These are phyloP conservation scores for Pangasius krempfi DNA, from an alignment of 2,797 vertebrate genomes.

Conservation along the genomic window DNA sequence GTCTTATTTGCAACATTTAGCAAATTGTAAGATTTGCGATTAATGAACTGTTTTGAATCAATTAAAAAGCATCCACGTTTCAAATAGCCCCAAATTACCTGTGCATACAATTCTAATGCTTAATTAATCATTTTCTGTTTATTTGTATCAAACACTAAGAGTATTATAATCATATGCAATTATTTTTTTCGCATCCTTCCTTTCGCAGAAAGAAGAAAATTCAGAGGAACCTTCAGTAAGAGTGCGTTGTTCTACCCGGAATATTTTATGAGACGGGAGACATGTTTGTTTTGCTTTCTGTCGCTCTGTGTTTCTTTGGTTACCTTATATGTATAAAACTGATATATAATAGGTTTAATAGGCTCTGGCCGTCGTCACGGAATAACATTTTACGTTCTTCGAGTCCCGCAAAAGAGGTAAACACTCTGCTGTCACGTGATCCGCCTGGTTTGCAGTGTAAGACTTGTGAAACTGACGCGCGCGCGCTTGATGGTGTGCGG, in stretches of 20 bases:
- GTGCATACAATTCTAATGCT: not conserved
- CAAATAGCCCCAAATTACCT: not conserved
- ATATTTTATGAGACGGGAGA: constrained; percentile 65
- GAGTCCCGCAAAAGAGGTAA: not conserved
- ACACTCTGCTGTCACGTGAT: constrained; percentile 10
- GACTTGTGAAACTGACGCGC: not conserved
- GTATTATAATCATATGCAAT: not conserved
- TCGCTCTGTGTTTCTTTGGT: constrained; percentile 48
- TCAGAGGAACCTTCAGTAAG: constrained; percentile 35
- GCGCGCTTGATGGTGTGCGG: constrained; percentile 45
- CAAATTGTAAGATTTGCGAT: not conserved
- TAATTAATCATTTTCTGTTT: not conserved
- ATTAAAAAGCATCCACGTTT: not conserved
- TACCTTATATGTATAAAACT: constrained; percentile 68
- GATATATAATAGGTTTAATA: constrained; percentile 60
- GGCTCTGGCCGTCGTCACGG: constrained; percentile 21
- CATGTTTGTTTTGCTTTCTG: constrained; percentile 69
- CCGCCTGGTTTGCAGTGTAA: not conserved
- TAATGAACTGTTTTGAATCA: not conserved
- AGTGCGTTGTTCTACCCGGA: constrained; percentile 64
- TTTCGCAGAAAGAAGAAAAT: not conserved
- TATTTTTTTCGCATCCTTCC: not conserved
- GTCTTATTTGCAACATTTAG: not conserved
- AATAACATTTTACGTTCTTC: constrained; percentile 41
- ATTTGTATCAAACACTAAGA: not conserved